These are phyloP conservation scores for Hippasteria phrygiana DNA, from an alignment of 53 echinoderm and acorn worm species.

Conservation along the genomic window DNA sequence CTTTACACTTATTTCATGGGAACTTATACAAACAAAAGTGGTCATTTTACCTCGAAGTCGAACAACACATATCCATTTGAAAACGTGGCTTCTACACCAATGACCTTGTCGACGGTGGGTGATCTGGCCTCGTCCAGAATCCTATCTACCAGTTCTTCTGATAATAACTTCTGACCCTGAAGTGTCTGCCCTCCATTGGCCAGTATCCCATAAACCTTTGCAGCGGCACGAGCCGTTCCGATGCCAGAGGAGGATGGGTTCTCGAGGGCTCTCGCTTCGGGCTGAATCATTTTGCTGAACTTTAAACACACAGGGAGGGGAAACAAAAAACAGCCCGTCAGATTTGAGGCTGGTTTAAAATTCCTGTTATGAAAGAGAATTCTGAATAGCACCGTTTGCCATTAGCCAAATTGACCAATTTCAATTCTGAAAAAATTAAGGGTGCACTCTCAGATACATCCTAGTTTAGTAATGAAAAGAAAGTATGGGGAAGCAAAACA, in stretches of 20 bases:
- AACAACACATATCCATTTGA: constrained; percentile 19
- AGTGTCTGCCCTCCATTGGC: constrained; percentile 61
- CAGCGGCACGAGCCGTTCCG: constrained; percentile 59
- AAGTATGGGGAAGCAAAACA: too few species aligned
- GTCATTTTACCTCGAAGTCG: constrained; percentile 6
- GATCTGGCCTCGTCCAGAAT: neutral
- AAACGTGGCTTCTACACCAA: constrained; percentile 12
- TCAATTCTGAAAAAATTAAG: too few species aligned
- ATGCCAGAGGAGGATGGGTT: constrained; percentile 51
- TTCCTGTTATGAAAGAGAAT: too few species aligned
- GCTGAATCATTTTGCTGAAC: constrained; percentile 49
- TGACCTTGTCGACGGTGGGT: constrained; percentile 13
- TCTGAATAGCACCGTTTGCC: too few species aligned
- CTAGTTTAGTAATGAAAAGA: too few species aligned
- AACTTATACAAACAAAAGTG: too few species aligned
- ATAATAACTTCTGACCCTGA: constrained; percentile 53
- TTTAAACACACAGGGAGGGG: neutral
- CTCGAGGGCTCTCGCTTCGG: constrained; percentile 48
- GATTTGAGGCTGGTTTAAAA: neutral
- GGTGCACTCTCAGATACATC: too few species aligned
- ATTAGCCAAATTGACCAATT: neutral
- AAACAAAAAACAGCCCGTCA: neutral
- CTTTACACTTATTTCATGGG: neutral
- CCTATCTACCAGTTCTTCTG: constrained; percentile 28
- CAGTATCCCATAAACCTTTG: constrained; percentile 70